Conservation (phyloP, 2,888 invertebrate species). For the Creontiades dilutus region DNA sequence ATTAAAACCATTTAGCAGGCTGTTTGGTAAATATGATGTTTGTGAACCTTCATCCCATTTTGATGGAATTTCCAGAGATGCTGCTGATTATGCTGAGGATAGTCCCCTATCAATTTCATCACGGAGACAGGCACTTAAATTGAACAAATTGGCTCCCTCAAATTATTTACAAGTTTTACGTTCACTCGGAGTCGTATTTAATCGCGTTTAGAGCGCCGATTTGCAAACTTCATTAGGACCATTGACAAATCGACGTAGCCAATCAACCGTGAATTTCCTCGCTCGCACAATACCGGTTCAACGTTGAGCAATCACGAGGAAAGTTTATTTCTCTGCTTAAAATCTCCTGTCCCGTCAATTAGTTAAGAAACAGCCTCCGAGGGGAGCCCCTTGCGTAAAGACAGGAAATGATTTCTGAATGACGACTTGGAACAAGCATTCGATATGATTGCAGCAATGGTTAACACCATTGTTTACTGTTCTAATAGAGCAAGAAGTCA, state of each 20-base stretch:
- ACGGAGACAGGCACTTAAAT: too few species aligned
- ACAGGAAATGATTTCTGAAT: conserved; percentile 43
- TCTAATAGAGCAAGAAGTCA: conserved; percentile 24
- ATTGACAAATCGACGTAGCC: neutral
- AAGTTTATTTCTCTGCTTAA: neutral
- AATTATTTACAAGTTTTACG: too few species aligned
- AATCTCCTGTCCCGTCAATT: conserved; percentile 27
- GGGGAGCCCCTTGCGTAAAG: conserved; percentile 46
- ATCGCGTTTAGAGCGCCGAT: neutral
- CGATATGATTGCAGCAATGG: conserved; percentile 45
- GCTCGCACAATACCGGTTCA: neutral
- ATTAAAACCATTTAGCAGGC: too few species aligned
- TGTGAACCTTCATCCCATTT: too few species aligned
- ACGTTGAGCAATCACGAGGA: neutral
- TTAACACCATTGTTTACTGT: neutral
- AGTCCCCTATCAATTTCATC: too few species aligned
- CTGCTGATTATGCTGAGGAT: too few species aligned
- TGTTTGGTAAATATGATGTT: too few species aligned
- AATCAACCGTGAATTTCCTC: neutral
- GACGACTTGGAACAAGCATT: conserved; percentile 36
- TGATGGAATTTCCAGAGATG: too few species aligned
- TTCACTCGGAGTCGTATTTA: too few species aligned
- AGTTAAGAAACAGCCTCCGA: conserved; percentile 8
- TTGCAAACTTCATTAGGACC: neutral
- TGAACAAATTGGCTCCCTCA: too few species aligned